Evolutionary conservation across 2,888 invertebrate species (phyloP).

Genomic region (Pinctada fucata): DNA sequence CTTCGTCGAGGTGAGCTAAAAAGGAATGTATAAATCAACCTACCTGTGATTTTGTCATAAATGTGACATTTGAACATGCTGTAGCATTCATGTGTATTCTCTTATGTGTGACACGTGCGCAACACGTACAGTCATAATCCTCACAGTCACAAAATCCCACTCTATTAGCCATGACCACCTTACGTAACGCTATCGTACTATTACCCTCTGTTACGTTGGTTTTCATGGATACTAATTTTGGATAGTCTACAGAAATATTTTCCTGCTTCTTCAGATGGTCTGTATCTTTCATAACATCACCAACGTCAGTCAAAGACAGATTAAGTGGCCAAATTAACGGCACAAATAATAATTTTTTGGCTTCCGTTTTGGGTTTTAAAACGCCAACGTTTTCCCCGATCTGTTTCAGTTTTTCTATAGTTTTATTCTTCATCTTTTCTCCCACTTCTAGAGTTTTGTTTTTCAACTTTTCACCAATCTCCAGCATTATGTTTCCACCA

Average conservation of each 20-base stretch:
- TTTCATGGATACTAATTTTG: constrained; percentile 32
- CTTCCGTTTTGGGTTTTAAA: constrained; percentile 48
- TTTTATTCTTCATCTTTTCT: constrained; percentile 66
- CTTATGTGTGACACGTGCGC: constrained; percentile 61
- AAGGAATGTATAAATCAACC: constrained; percentile 14
- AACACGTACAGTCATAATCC: constrained; percentile 67
- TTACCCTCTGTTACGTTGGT: constrained; percentile 37
- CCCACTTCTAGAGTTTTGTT: constrained; percentile 62
- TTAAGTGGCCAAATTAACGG: constrained; percentile 60
- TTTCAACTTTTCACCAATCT: constrained; percentile 57
- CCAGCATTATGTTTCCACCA: constrained; percentile 43
- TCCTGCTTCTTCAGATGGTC: constrained; percentile 63
- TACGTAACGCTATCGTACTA: constrained; percentile 32
- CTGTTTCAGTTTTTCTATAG: constrained; percentile 62
- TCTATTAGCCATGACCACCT: constrained; percentile 43
- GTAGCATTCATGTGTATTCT: constrained; percentile 63
- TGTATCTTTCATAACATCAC: constrained; percentile 68
- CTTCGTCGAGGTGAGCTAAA: too few relatives aligned
- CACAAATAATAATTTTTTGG: constrained; percentile 55
- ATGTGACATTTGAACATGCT: constrained; percentile 66
- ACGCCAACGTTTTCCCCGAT: constrained; percentile 51
- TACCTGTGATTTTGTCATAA: constrained; percentile 69
- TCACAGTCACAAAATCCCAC: constrained; percentile 67
- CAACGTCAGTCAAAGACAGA: constrained; percentile 65
- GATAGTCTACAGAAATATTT: constrained; percentile 49